phyloP scores from a whole-genome alignment of 2,113 vertebrate species.

The Coracopsis vasa region DNA sequence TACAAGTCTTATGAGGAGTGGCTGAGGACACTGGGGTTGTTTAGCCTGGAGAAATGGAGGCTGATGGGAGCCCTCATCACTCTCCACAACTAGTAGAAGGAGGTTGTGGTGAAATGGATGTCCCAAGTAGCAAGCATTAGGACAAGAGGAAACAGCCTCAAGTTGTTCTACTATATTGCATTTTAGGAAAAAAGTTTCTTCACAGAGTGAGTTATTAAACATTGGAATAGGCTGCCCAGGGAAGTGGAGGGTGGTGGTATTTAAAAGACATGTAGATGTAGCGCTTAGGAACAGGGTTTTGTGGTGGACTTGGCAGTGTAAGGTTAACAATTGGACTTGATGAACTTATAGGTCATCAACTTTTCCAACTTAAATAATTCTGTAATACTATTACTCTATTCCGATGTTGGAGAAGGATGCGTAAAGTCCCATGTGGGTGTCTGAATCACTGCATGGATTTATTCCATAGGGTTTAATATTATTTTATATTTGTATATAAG shows the following conservation, averaged over 20 bases:
- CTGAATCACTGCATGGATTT: neutral
- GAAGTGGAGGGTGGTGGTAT: neutral
- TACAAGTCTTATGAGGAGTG: neutral
- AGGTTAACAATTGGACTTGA: neutral
- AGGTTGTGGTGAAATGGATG: neutral
- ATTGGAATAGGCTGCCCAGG: accelerated
- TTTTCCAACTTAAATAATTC: neutral
- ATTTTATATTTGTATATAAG: neutral
- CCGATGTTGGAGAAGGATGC: neutral
- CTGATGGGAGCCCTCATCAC: neutral
- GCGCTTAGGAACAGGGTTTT: neutral
- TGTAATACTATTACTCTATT: neutral
- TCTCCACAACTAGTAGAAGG: neutral
- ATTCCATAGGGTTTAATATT: neutral
- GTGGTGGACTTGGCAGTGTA: neutral
- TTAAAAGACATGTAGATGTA: neutral
- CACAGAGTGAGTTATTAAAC: neutral
- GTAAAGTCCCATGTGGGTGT: neutral
- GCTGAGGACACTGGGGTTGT: neutral
- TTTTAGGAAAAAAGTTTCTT: neutral
- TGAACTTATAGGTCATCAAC: neutral
- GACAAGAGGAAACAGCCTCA: neutral
- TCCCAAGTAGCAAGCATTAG: neutral
- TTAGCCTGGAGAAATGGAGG: neutral
- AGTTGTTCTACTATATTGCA: neutral